Conservation (phyloP, 2,888 invertebrate species). For the Microctonus hyperodae region DNA sequence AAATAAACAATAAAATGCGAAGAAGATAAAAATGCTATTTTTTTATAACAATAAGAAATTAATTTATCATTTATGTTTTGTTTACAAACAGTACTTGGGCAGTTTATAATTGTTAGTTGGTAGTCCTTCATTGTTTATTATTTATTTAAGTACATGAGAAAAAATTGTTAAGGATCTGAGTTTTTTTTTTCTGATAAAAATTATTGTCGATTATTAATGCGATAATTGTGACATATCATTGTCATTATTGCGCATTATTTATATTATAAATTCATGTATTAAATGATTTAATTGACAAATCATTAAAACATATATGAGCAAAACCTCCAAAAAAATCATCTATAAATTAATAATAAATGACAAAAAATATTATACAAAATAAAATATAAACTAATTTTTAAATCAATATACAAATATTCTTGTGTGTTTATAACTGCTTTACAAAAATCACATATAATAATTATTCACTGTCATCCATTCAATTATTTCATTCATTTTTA, state of each 20-base stretch:
- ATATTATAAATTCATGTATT: neutral
- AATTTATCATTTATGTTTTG: neutral
- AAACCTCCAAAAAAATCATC: neutral
- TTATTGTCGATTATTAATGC: neutral
- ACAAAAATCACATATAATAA: slow-evolving; percentile 6
- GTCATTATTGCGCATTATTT: neutral
- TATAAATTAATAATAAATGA: neutral
- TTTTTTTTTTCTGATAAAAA: neutral
- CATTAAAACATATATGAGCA: neutral
- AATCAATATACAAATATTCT: neutral
- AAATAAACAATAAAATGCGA: neutral
- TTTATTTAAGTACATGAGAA: neutral
- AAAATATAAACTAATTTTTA: slow-evolving; percentile 9
- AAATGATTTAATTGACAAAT: neutral
- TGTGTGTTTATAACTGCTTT: neutral
- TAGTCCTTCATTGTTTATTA: neutral
- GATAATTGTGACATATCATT: neutral
- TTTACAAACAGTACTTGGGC: neutral
- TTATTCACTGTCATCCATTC: neutral
- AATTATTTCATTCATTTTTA: neutral
- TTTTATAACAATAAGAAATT: neutral
- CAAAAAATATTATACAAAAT: slow-evolving; percentile 8
- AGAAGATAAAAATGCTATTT: neutral
- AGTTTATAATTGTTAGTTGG: neutral
- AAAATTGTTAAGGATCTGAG: neutral